Evolutionary conservation across 2,113 vertebrate genomes (phyloP), one percentile per base, ranked within the genome.

Genomic region (Thinocorus orbignyianus): DNA sequence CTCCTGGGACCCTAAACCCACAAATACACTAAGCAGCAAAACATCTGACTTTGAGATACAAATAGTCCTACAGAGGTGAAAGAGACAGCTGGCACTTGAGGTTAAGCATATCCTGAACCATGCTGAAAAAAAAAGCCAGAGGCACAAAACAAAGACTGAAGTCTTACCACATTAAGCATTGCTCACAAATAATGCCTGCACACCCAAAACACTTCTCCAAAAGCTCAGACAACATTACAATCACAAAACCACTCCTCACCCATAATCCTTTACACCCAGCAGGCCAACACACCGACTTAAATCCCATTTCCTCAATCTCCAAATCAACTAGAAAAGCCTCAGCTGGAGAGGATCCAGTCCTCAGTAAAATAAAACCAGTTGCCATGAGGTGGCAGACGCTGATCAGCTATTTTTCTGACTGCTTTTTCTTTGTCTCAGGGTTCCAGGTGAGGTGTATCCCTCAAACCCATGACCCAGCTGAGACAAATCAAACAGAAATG

Each of bases 211-310:
- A 20, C 25, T 17, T 37, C 14, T 26, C 31, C 25, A 28, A 44
- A 73, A 60, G 2, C 9, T 44, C 9, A 22, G 2, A 3, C 5
- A 46, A 6, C 18, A 8, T 2, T 15, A 0, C 18, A 14, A 0
- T 3, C 8, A 37, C 0, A 0, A 19, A 71, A 51, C 2, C 37
- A 25, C 8, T 5, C 7, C 7, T 13, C 18, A n/a, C 12, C 23
- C 2, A 28, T 28, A 90, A 0, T 10, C 33, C 13, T 3, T 3
- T 0, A 0, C 8, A 51, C 4, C 5, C 17, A 39, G 2, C 9
- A 42, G 6, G 1, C 2, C 41, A 42, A n/a, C 31, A 4, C 0
- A 8, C 4, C 2, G 30, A 16, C 13, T 68, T 41, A 30, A 25
- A 44, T 35, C 48, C 20, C 17, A 24, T 44, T 81, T 48, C n/a